Evolutionary conservation across 2,113 vertebrate genomes (phyloP).

Genomic region (Channa argus): DNA sequence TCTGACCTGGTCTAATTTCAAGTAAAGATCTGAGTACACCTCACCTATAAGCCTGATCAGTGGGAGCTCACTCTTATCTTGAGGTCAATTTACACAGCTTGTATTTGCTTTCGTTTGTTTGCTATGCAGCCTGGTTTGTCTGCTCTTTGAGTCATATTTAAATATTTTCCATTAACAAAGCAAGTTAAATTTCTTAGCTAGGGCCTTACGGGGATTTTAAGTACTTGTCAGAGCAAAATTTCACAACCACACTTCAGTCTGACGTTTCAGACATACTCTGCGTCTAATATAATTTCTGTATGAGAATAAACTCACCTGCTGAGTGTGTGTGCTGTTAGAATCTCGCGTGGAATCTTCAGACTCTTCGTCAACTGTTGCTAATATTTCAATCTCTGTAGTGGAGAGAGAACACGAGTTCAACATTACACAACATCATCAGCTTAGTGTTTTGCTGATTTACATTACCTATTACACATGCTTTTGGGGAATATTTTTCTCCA

Average conservation of each 20-base stretch:
- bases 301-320: slow-evolving; percentile 32
- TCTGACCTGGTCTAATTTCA: background rate
- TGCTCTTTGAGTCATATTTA: background rate
- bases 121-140: background rate
- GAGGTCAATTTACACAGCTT: background rate
- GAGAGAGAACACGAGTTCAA: background rate
- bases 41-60: no score
- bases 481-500: no score
- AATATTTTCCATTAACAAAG: no score
- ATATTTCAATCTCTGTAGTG: slow-evolving; percentile 22
- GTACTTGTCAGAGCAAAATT: background rate
- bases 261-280: no score
- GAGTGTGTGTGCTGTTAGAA: slow-evolving; percentile 1
- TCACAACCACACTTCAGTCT: background rate
- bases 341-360: background rate
- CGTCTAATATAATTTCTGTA: no score
- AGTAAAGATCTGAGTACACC: background rate
- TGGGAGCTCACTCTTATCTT: background rate
- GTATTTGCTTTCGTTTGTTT: background rate
- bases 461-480: no score
- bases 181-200: no score
- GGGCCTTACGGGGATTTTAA: no score
- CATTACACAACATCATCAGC: no score
- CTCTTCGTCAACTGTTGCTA: background rate
- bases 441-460: no score